These are phyloP conservation scores for Ophion obscuratus DNA, from an alignment of 2,888 invertebrate species.

Conservation along the genomic window DNA sequence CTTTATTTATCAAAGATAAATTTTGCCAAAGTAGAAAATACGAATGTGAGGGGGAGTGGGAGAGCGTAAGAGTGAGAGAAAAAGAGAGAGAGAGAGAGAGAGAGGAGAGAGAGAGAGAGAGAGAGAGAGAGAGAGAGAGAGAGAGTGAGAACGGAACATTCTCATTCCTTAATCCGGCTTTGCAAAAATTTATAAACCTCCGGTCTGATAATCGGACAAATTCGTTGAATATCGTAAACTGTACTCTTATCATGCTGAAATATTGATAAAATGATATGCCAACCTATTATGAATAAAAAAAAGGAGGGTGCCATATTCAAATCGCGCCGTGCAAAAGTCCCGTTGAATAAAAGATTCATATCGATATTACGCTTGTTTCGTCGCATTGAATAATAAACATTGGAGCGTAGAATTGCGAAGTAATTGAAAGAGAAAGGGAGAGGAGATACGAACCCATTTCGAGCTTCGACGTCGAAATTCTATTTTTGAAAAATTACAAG, in stretches of 20 bases:
- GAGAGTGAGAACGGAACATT: neutral
- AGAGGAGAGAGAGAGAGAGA: neutral
- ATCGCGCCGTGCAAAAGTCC: neutral
- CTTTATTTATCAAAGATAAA: neutral
- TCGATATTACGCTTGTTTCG: slow-evolving; percentile 10
- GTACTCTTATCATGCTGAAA: slow-evolving; percentile 31
- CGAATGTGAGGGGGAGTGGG: neutral
- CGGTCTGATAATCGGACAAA: slow-evolving; percentile 11
- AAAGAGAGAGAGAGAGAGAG: no score
- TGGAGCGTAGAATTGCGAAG: neutral
- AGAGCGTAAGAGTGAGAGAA: neutral
- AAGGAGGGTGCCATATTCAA: slow-evolving; percentile 18
- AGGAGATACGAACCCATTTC: neutral
- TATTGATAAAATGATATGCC: slow-evolving; percentile 41
- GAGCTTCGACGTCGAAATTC: neutral
- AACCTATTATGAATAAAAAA: slow-evolving; percentile 41
- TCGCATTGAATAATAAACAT: slow-evolving; percentile 6
- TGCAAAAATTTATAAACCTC: slow-evolving; percentile 30
- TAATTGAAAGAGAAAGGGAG: neutral
- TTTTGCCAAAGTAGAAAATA: neutral
- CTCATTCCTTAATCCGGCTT: slow-evolving; percentile 36
- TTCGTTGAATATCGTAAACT: slow-evolving; percentile 13
- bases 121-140: slow-evolving; percentile 13
- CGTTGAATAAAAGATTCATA: slow-evolving; percentile 43
- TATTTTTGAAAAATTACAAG: slow-evolving; percentile 8